A percentile compares a stretch with the other conserved stretches of the same genome.
Evolutionary conservation across 2,888 invertebrate species (phyloP).

Genomic region (Electrophaes corylata): DNA sequence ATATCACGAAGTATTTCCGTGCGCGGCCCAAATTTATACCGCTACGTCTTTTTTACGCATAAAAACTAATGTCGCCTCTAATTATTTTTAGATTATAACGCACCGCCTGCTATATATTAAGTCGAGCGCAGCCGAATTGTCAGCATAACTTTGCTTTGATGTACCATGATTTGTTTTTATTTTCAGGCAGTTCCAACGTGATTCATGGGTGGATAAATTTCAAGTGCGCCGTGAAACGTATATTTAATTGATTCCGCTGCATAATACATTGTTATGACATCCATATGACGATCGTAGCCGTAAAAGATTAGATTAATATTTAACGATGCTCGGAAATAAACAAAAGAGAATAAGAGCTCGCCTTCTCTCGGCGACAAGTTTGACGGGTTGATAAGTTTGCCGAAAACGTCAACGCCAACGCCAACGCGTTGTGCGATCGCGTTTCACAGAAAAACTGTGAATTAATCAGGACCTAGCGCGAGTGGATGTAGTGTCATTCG

Average conservation of each 20-base stretch:
- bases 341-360: constrained; percentile 42
- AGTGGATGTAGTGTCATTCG: constrained; percentile 65
- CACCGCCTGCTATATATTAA: constrained; percentile 81
- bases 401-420: constrained; percentile 67
- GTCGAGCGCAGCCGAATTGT: constrained; percentile 79
- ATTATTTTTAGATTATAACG: constrained; percentile 84
- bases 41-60: constrained; percentile 80
- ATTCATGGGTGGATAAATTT: constrained; percentile 80
- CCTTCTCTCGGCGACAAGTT: constrained; percentile 49
- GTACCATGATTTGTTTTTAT: constrained; percentile 82
- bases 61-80: constrained; percentile 83
- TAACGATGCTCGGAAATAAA: constrained; percentile 38
- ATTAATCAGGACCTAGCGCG: constrained; percentile 75
- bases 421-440: constrained; percentile 62
- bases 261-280: constrained; percentile 73
- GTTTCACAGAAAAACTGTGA: constrained; percentile 79
- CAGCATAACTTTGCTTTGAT: constrained; percentile 83
- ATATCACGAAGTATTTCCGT: constrained; percentile 81
- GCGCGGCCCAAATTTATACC: constrained; percentile 63
- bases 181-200: constrained; percentile 75
- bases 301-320: constrained; percentile 42
- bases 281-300: constrained; percentile 52
- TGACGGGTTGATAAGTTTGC: constrained; percentile 66
- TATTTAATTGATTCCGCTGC: constrained; percentile 72
- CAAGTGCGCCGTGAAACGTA: constrained; percentile 72